A percentile compares a stretch with the other conserved stretches of the same genome.
Evolutionary conservation across 2,113 vertebrate genomes (phyloP).

Genomic region (Colistium nudipinnis): DNA sequence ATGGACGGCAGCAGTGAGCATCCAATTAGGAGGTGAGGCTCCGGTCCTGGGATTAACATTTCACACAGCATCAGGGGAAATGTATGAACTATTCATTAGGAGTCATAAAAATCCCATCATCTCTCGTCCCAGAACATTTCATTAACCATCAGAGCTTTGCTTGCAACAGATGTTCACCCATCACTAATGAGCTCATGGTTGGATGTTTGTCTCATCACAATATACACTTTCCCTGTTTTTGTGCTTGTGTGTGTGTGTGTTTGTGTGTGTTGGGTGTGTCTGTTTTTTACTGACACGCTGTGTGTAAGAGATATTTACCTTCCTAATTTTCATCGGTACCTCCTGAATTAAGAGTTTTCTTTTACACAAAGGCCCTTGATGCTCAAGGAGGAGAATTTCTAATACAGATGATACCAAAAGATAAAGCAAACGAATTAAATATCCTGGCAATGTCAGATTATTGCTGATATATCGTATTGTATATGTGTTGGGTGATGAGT

Average conservation of each 20-base stretch:
- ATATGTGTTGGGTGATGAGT: too few species aligned
- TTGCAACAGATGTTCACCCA: slow-evolving; percentile 37
- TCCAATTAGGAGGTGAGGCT: slow-evolving; percentile 81
- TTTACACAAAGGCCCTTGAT: too few species aligned
- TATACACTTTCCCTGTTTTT: slow-evolving; percentile 16
- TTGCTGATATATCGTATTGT: too few species aligned
- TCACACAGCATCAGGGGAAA: slow-evolving; percentile 49
- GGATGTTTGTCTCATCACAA: slow-evolving; percentile 42
- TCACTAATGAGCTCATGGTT: slow-evolving; percentile 42
- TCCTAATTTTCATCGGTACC: too few species aligned
- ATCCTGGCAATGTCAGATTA: too few species aligned
- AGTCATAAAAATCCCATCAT: slow-evolving; percentile 28
- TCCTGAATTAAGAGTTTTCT: too few species aligned
- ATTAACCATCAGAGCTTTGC: slow-evolving; percentile 34
- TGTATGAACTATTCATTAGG: slow-evolving; percentile 60
- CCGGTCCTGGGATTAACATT: slow-evolving; percentile 49
- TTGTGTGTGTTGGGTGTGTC: too few species aligned
- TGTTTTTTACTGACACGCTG: too few species aligned
- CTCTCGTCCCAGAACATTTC: slow-evolving; percentile 36
- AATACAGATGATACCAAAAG: too few species aligned
- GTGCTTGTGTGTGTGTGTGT: slow-evolving; percentile 30
- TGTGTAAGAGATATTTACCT: too few species aligned
- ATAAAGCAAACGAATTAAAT: too few species aligned
- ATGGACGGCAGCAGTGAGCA: slow-evolving; percentile 79
- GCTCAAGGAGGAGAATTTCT: too few species aligned